These are phyloP conservation scores for Watsonalla cultraria DNA, from an alignment of 2,888 invertebrate genomes.

Conservation along the genomic window DNA sequence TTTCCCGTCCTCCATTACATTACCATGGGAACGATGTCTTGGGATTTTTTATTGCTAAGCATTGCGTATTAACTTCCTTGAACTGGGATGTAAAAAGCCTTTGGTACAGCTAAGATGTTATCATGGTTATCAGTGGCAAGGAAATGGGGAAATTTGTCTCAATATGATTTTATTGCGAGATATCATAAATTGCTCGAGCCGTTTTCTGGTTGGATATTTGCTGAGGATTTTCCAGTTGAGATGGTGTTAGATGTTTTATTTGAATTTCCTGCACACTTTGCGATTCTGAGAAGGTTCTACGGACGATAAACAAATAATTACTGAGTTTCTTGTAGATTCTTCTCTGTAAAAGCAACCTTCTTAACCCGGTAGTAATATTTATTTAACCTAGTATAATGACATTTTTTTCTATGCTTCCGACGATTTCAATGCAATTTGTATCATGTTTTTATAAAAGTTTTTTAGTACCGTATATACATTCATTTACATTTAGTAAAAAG, in stretches of 20 bases:
- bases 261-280: no score
- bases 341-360: no score
- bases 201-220: neutral
- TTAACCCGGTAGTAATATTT: no score
- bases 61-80: neutral
- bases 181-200: neutral
- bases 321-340: no score
- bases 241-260: neutral
- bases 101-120: neutral
- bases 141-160: neutral
- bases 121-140: neutral
- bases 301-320: no score
- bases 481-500: no score
- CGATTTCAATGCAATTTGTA: no score
- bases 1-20: constrained; percentile 16
- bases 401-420: no score
- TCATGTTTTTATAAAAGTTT: no score
- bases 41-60: neutral
- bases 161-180: neutral
- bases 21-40: constrained; percentile 6
- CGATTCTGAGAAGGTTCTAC: no score
- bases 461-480: no score
- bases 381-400: no score
- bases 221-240: neutral
- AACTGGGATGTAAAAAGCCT: neutral